These are phyloP conservation scores for Acronicta aceris DNA, from an alignment of 2,888 invertebrate genomes.

Conservation along the genomic window DNA sequence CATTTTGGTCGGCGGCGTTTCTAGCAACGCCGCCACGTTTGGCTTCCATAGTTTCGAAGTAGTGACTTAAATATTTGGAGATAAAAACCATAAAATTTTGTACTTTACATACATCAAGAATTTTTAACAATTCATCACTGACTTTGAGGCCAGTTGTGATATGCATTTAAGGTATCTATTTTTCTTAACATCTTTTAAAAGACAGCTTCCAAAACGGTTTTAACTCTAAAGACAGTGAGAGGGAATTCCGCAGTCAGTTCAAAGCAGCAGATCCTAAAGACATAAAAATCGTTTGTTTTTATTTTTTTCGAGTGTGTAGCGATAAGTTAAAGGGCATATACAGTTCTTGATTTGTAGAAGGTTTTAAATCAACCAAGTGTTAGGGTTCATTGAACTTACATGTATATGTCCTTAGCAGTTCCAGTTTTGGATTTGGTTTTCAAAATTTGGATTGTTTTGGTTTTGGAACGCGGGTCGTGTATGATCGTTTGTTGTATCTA, in stretches of 20 bases:
- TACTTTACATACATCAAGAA: constrained; percentile 74
- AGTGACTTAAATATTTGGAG: constrained; percentile 64
- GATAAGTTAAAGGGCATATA: constrained; percentile 61
- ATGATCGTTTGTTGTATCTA: constrained; percentile 65
- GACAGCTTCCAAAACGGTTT: constrained; percentile 65
- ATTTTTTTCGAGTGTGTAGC: constrained; percentile 75
- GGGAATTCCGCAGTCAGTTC: constrained; percentile 62
- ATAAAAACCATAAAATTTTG: constrained; percentile 70
- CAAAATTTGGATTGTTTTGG: constrained; percentile 72
- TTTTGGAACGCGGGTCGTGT: constrained; percentile 68
- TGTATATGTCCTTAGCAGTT: constrained; percentile 41
- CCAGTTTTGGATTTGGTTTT: constrained; percentile 55
- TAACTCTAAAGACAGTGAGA: constrained; percentile 40
- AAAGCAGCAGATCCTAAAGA: constrained; percentile 87
- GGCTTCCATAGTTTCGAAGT: constrained; percentile 87
- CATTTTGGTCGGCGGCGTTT: constrained; percentile 75
- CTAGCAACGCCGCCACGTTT: constrained; percentile 75
- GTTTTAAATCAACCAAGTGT: constrained; percentile 16
- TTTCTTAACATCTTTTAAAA: constrained; percentile 61
- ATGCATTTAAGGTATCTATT: constrained; percentile 74
- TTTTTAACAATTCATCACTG: constrained; percentile 46
- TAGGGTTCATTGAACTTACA: constrained; percentile 3
- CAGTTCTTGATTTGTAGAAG: constrained; percentile 50
- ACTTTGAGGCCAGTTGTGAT: constrained; percentile 71
- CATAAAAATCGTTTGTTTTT: constrained; percentile 77